These are phyloP conservation scores for Pseudopipra pipra DNA, from an alignment of 2,113 vertebrate genomes.

Conservation along the genomic window DNA sequence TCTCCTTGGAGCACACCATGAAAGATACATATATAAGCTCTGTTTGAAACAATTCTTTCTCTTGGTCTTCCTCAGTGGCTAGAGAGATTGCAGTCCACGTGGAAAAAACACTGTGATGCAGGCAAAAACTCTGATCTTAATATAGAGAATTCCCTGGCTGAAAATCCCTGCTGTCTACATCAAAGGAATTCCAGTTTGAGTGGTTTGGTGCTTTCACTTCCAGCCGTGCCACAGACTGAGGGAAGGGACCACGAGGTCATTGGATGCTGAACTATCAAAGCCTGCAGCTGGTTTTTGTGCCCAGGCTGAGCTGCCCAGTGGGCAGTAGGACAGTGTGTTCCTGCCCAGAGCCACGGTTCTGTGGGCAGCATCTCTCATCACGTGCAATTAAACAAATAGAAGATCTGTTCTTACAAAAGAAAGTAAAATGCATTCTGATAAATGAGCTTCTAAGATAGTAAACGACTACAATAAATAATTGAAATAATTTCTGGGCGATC, in stretches of 20 bases:
- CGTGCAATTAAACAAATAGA: not conserved
- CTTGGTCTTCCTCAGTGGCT: not conserved
- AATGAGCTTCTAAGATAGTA: not conserved
- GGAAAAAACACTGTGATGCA: not conserved
- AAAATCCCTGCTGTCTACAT: not conserved
- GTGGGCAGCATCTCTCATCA: not conserved
- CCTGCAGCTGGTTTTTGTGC: not conserved
- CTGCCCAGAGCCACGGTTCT: fast-evolving
- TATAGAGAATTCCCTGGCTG: not conserved
- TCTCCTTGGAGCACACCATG: not conserved
- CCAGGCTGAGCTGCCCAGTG: not conserved
- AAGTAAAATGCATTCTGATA: not conserved
- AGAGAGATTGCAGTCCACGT: not conserved
- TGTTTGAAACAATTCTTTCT: not conserved
- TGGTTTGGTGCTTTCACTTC: not conserved
- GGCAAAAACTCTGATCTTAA: not conserved
- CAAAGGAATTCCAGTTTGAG: not conserved
- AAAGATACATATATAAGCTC: not conserved
- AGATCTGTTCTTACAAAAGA: not conserved
- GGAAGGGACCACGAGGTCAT: not conserved
- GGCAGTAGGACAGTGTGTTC: not conserved
- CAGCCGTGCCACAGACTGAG: not conserved
- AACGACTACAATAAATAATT: not conserved
- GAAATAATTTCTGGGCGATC: not conserved
- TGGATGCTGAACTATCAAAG: not conserved